Conservation (phyloP, 2,113 vertebrate species). For the Syngnathus typhle region DNA sequence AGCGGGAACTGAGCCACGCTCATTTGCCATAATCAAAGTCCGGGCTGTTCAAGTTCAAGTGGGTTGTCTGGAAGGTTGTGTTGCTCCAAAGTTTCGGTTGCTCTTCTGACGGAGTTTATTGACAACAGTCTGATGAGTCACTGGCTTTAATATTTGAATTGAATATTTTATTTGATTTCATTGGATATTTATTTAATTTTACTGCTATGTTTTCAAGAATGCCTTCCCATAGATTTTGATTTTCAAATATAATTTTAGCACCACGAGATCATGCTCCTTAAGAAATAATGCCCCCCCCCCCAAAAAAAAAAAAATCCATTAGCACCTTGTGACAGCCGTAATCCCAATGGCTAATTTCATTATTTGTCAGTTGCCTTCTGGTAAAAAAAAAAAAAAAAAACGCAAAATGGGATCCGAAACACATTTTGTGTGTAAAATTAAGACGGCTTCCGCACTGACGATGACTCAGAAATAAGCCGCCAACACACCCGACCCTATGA, state of each 20-base stretch:
- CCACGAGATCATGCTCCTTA: neutral
- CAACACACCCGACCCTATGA: constrained; percentile 11
- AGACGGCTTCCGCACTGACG: neutral
- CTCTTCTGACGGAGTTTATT: neutral
- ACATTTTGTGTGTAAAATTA: neutral
- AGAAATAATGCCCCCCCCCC: neutral
- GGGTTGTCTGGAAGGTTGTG: neutral
- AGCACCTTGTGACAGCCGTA: neutral
- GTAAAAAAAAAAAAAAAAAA: neutral
- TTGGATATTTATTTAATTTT: neutral
- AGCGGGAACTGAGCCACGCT: neutral
- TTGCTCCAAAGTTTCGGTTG: neutral
- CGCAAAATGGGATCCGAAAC: neutral
- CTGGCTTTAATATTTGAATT: neutral
- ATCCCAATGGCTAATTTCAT: constrained; percentile 7
- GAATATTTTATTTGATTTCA: neutral
- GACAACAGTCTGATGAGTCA: neutral
- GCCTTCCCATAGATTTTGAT: neutral
- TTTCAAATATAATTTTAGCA: neutral
- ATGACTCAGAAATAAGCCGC: constrained; percentile 11
- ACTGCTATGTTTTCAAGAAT: neutral
- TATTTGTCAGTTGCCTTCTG: neutral
- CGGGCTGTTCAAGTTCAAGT: neutral
- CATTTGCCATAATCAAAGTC: constrained; percentile 15
- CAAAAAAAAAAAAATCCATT: too few relatives aligned